These are phyloP conservation scores for Caenorhabditis imperialis DNA, from an alignment of 2,888 invertebrate genomes.

Conservation along the genomic window DNA sequence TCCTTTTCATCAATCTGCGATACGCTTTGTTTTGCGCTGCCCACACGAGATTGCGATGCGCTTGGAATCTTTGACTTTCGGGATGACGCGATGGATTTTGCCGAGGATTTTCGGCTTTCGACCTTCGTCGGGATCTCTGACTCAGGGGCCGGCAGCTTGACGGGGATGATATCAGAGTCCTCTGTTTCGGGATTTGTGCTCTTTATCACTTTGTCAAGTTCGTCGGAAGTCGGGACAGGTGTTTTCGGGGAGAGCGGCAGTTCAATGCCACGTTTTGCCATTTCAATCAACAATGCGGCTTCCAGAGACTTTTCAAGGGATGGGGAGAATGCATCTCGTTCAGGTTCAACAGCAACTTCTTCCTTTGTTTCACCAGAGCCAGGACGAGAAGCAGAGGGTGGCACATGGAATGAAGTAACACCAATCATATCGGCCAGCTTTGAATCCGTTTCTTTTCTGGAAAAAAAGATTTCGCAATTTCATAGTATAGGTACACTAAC, in stretches of 20 bases:
- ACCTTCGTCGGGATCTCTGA: slow-evolving; percentile 16
- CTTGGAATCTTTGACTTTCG: slow-evolving; percentile 36
- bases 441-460: slow-evolving; percentile 40
- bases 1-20: slow-evolving; percentile 46
- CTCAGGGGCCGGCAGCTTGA: slow-evolving; percentile 10
- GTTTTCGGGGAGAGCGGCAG: slow-evolving; percentile 55
- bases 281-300: slow-evolving; percentile 52
- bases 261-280: slow-evolving; percentile 59
- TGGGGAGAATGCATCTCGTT: slow-evolving; percentile 19
- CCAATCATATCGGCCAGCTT: slow-evolving; percentile 63
- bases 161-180: slow-evolving; percentile 36
- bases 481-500: slow-evolving; percentile 18
- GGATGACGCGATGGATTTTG: slow-evolving; percentile 44
- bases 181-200: slow-evolving; percentile 5
- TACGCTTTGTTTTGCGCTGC: slow-evolving; percentile 29
- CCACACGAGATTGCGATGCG: slow-evolving; percentile 26
- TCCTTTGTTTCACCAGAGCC: not conserved
- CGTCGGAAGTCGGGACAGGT: not conserved
- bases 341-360: not conserved
- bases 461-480: too few relatives aligned
- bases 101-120: slow-evolving; percentile 41
- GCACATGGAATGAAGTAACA: slow-evolving; percentile 37
- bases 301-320: slow-evolving; percentile 42
- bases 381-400: slow-evolving; percentile 4
- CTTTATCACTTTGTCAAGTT: slow-evolving; percentile 16